Conservation (phyloP, 2,113 vertebrate genomes). For the Paramormyrops kingsleyae region DNA sequence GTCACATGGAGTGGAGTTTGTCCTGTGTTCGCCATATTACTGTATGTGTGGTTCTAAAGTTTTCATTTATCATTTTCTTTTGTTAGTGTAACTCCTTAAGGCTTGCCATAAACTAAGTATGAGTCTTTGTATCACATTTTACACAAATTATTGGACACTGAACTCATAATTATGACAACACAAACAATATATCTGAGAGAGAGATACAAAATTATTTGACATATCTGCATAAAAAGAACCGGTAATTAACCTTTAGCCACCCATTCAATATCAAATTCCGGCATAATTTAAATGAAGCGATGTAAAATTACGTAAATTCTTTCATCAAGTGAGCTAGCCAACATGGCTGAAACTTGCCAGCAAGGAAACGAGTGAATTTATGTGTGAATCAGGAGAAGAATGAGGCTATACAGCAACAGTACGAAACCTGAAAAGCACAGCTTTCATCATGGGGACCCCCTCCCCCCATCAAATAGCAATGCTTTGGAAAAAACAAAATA, state of each 20-base stretch:
- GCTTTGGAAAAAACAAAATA: background rate
- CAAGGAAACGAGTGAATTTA: background rate
- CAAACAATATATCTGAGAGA: no score
- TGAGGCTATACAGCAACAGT: no score
- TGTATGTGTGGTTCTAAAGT: background rate
- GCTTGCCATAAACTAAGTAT: background rate
- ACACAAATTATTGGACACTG: background rate
- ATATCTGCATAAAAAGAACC: no score
- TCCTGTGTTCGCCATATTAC: background rate
- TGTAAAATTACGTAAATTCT: no score
- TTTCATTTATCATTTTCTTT: background rate
- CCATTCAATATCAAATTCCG: no score
- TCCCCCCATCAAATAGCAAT: background rate
- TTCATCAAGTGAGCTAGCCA: no score
- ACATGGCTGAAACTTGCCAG: background rate
- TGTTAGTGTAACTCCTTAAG: background rate
- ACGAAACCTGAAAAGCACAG: background rate
- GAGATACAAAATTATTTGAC: no score
- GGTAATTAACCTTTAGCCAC: no score
- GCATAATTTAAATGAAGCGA: no score
- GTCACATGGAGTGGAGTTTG: background rate
- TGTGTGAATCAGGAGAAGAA: background rate
- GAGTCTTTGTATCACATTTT: background rate
- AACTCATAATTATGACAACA: background rate
- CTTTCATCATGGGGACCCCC: background rate